Evolutionary conservation across 1,140 invertebrate species (phyloP).

Genomic region (Andricus grossulariae): DNA sequence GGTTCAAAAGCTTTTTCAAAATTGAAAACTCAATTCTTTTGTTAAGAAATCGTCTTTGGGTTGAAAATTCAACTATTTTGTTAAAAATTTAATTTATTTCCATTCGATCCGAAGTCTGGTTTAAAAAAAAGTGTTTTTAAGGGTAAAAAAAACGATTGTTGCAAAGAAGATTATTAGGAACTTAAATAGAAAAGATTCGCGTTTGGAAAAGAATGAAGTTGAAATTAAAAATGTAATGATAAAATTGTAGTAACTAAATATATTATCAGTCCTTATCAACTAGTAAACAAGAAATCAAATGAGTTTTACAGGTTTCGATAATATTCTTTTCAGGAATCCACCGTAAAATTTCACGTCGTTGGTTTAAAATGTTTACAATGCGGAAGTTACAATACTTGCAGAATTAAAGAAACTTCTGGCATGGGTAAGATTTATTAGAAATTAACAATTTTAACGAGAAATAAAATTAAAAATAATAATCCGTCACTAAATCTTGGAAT

Average conservation of each 20-base stretch:
- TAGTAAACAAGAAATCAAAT: too few relatives aligned
- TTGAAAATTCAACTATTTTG: too few relatives aligned
- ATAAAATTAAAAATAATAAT: not conserved
- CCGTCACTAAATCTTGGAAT: not conserved
- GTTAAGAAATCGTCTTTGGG: too few relatives aligned
- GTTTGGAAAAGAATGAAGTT: too few relatives aligned
- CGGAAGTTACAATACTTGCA: constrained; percentile 91
- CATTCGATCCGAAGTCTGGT: too few relatives aligned
- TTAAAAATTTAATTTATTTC: not conserved
- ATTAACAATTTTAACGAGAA: not conserved
- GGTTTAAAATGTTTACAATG: constrained; percentile 89
- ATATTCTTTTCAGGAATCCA: constrained; percentile 80
- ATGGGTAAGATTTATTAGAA: constrained; percentile 1
- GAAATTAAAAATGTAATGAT: too few relatives aligned
- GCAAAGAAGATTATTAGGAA: too few relatives aligned
- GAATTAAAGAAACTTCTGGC: constrained; percentile 74
- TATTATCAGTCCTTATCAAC: too few relatives aligned
- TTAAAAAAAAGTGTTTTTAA: too few relatives aligned
- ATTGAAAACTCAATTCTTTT: not conserved
- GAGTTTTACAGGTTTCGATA: not conserved
- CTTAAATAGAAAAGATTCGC: too few relatives aligned
- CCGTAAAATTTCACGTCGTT: constrained; percentile 88
- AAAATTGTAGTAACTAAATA: too few relatives aligned
- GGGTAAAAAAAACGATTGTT: too few relatives aligned
- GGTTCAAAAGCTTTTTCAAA: not conserved